phyloP scores from a whole-genome alignment of 2,797 vertebrate genomes.

The Rhincodon typus region DNA sequence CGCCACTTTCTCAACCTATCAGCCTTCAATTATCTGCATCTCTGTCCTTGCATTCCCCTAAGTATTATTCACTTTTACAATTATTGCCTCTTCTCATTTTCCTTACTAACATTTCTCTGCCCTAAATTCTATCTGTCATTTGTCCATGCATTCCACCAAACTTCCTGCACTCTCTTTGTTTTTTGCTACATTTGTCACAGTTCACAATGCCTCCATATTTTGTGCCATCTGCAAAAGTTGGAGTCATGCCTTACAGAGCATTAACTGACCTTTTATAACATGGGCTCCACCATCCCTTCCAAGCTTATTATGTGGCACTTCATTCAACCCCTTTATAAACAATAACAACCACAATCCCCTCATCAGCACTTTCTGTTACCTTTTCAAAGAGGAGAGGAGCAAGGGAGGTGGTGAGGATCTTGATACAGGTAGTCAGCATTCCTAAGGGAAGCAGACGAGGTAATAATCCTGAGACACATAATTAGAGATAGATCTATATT shows the following conservation, averaged over 20 bases:
- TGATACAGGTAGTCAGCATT: too few relatives aligned
- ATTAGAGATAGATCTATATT: too few relatives aligned
- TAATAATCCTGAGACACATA: too few relatives aligned
- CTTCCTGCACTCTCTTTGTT: neutral
- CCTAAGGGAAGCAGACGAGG: too few relatives aligned
- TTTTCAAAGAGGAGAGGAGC: too few relatives aligned
- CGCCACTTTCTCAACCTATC: neutral
- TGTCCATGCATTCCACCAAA: neutral
- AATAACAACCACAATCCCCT: neutral
- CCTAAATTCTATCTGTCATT: neutral
- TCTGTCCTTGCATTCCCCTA: neutral
- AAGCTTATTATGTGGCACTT: neutral
- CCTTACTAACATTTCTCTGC: neutral
- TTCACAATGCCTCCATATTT: neutral
- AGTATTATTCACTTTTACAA: neutral
- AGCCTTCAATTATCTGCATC: neutral
- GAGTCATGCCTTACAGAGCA: neutral
- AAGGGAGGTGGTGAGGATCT: too few relatives aligned
- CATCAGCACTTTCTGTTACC: too few relatives aligned
- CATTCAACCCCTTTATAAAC: neutral
- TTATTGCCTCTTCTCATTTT: neutral
- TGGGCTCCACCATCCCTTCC: neutral
- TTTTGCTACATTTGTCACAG: neutral
- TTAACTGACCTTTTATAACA: neutral
- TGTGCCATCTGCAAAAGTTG: neutral